Evolutionary conservation across 1,140 invertebrate species (phyloP).

Genomic region (Araneus ventricosus): DNA sequence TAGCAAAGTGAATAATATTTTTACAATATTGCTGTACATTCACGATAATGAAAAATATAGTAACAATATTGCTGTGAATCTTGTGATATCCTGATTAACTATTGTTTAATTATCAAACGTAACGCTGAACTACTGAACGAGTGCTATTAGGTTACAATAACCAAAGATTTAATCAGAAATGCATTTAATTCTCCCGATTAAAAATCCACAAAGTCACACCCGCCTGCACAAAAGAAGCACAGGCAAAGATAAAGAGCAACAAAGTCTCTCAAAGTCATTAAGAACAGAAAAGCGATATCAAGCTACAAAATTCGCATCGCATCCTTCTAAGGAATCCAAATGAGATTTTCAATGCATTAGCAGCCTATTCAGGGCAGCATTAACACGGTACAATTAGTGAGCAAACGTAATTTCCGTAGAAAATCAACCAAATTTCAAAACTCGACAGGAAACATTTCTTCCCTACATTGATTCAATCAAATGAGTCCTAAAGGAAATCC

Average conservation of each 20-base stretch:
- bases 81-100: too few relatives aligned
- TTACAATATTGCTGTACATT: too few relatives aligned
- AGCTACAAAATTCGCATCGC: slow-evolving; percentile 8
- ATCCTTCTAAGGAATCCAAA: background rate
- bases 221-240: background rate
- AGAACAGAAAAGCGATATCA: background rate
- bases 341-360: slow-evolving; percentile 40
- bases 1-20: too few relatives aligned
- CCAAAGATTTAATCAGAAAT: background rate
- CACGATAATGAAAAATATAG: too few relatives aligned
- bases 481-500: slow-evolving; percentile 50
- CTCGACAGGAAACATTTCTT: slow-evolving; percentile 56
- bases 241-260: background rate
- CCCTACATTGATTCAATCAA: slow-evolving; percentile 46
- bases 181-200: background rate
- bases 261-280: slow-evolving; percentile 6
- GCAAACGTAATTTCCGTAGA: slow-evolving; percentile 59
- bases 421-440: slow-evolving; percentile 42
- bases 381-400: slow-evolving; percentile 46
- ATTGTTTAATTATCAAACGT: too few relatives aligned
- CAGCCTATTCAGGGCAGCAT: background rate
- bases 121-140: too few relatives aligned
- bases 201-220: background rate
- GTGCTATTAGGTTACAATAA: too few relatives aligned
- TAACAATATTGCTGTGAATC: too few relatives aligned